Conservation (phyloP, 2,797 vertebrate species). For the Natrix natrix region DNA sequence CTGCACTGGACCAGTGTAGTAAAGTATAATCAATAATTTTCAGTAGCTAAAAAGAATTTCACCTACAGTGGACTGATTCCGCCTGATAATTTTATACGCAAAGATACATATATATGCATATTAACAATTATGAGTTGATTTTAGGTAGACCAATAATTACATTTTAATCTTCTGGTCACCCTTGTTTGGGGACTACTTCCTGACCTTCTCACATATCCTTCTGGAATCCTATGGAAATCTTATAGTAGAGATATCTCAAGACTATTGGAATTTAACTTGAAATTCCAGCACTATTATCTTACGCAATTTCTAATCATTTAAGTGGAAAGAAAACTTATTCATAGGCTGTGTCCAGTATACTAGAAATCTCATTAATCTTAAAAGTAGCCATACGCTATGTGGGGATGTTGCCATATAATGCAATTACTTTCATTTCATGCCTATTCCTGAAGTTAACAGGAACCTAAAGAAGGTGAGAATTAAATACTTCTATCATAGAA, state of each 20-base stretch:
- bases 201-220: neutral
- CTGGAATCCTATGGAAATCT: neutral
- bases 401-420: neutral
- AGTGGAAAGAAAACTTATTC: neutral
- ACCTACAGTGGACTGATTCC: neutral
- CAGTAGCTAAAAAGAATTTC: neutral
- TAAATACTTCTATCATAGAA: neutral
- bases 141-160: neutral
- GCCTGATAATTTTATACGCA: neutral
- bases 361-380: neutral
- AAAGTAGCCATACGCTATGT: neutral
- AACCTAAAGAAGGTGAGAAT: neutral
- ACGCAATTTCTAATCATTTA: neutral
- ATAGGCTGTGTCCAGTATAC: neutral
- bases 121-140: neutral
- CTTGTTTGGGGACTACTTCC: neutral
- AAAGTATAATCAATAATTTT: neutral
- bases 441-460: neutral
- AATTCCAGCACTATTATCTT: neutral
- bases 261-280: too few species aligned
- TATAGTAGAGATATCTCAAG: neutral
- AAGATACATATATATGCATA: neutral
- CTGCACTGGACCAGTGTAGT: neutral
- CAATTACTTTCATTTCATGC: neutral
- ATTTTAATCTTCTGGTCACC: neutral